phyloP scores from a whole-genome alignment of 2,113 vertebrate genomes.

The Pavo muticus region DNA sequence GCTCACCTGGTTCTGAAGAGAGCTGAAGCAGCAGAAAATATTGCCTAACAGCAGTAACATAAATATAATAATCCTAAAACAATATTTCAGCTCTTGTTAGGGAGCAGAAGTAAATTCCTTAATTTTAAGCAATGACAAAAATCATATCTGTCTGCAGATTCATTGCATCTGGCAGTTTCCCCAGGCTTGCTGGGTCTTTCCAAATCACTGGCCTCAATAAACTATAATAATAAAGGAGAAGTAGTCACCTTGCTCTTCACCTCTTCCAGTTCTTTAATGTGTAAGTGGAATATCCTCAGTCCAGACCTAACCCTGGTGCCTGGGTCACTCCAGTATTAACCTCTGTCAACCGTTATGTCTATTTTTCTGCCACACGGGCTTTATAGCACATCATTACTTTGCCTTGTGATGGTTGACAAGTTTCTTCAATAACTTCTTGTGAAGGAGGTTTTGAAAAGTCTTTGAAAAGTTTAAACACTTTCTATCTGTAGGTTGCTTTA shows the following conservation, averaged over 20 bases:
- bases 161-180: not conserved
- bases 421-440: not conserved
- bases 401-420: not conserved
- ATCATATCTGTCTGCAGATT: not conserved
- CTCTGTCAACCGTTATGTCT: conserved; percentile 4
- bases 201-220: not conserved
- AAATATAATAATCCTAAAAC: not conserved
- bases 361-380: not conserved
- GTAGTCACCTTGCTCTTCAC: not conserved
- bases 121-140: not conserved
- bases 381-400: not conserved
- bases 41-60: not conserved
- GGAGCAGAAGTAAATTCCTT: not conserved
- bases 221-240: not conserved
- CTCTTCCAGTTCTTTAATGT: not conserved
- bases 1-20: not conserved
- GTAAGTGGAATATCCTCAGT: not conserved
- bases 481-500: not conserved
- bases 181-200: not conserved
- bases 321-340: conserved; percentile 6
- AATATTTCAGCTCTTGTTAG: not conserved
- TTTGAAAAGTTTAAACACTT: not conserved
- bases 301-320: not conserved
- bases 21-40: not conserved
- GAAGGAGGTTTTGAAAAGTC: not conserved